phyloP scores from a whole-genome alignment of 2,888 invertebrate genomes.

The Cancer borealis region DNA sequence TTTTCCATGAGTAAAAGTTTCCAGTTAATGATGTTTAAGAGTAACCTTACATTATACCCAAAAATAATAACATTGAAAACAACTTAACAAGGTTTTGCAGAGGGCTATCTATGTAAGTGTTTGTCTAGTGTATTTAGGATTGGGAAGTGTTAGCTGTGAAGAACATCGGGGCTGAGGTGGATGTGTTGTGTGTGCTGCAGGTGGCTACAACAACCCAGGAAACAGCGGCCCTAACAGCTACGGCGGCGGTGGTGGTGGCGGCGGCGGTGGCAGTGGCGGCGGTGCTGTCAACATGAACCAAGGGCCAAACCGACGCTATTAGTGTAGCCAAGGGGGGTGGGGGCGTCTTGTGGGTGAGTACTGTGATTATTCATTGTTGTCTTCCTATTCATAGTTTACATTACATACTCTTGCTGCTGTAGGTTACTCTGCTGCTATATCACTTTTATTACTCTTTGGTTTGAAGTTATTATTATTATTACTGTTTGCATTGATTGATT shows the following conservation, averaged over 20 bases:
- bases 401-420: not conserved
- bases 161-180: not conserved
- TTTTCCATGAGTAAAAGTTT: not conserved
- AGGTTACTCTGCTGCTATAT: conserved; percentile 22
- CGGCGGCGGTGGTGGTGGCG: conserved; percentile 62
- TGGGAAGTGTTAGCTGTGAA: not conserved
- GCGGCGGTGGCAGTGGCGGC: conserved; percentile 51
- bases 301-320: conserved; percentile 63
- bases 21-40: not conserved
- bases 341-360: conserved; percentile 49
- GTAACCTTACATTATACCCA: not conserved
- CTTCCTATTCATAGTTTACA: not conserved
- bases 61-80: too few species aligned
- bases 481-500: not conserved
- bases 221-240: conserved; percentile 64
- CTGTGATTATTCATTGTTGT: not conserved
- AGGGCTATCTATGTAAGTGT: too few species aligned
- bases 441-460: conserved; percentile 4
- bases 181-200: conserved; percentile 46
- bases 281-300: conserved; percentile 66
- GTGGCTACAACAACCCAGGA: conserved; percentile 53
- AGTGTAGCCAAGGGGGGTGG: conserved; percentile 24
- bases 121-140: not conserved
- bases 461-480: not conserved
- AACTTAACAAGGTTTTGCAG: not conserved